Evolutionary conservation across 2,113 vertebrate genomes (phyloP), one percentile per base, ranked within the genome.

Genomic region (Tapirus terrestris): DNA sequence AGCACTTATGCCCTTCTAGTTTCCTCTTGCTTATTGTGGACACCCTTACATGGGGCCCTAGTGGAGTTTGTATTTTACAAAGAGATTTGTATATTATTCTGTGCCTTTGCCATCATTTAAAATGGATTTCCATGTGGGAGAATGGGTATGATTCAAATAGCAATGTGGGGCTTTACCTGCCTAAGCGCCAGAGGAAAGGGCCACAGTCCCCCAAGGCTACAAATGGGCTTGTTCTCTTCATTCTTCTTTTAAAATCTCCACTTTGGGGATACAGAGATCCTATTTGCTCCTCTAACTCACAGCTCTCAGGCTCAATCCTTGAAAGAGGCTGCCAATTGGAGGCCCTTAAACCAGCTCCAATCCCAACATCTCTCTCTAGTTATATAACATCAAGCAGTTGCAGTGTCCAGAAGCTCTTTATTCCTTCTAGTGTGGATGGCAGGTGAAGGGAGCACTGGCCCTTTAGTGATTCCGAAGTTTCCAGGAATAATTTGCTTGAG

Each of bases 21-120:
- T 98, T 98, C 97, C 92, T 98, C 96, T 98, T 96, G 97, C 95
- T 96, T 98, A 96, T 98, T 97, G 97, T 97, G 95, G 96, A 92
- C 94, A 93, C 97, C 97, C 98, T 97, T 98, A 89, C 0, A 2
- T 0, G 95, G 97, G 73, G 92, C 97, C 96, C 92, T 48, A 48
- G 48, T 13, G 0, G 97, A 97, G 98, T 98, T 96, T 43, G 89
- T 73, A 45, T 95, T 88, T 98, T 98, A 98, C 97, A 94, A 98
- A 98, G 98, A 98, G 98, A 97, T 97, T 98, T 97, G 94, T 97
- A 92, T 98, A 96, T 98, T 98, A 98, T 98, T 98, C 96, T 94
- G 91, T 36, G 96, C 93, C 97, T 97, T 97, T 97, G 94, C 98
- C 95, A 98, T 98, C 96, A 98, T 98, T 98, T 98, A 98, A 98